Evolutionary conservation across 2,888 invertebrate genomes (phyloP), one percentile per base, ranked within the genome.

Genomic region (Drosophila parthenogenetica): DNA sequence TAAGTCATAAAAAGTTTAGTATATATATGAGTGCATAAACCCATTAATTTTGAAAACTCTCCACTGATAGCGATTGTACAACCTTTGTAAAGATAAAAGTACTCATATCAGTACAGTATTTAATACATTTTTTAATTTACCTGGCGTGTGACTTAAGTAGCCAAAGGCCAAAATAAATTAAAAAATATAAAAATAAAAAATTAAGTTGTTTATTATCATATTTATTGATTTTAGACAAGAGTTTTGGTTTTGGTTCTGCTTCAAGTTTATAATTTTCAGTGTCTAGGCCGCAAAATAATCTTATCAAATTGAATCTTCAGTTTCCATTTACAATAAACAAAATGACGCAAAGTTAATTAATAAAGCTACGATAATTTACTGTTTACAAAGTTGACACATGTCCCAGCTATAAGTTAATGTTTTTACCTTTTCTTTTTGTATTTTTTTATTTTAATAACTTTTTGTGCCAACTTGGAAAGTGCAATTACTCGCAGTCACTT

Each of bases 41-140:
- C 37, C 46, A 65, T 63, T 45, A 10, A 62, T 14, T 66, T 58
- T 42, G 51, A n/a, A 22, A 32, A 16, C 16, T 37, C 11, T 58
- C 42, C 11, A 46, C 7, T 17, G 43, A 49, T 54, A 35, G n/a
- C 32, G 17, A 16, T 16, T 3, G 1, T 16, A 3, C 17, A 35
- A 17, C 13, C 35, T n/a, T 42, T 54, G 37, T 42, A 19, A 54
- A 50, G 54, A 73, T 74, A 69, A 42, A 58, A 51, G 50, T 17
- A 3, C 22, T n/a, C 39, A 5, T 79, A 79, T 85, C 79, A 54
- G 35, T 59, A 69, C 29, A 64, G 22, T 5, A 57, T 48, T 74
- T 62, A 84, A 79, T 48, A 49, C 74, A 77, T 65, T 71, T 76
- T 82, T 85, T 57, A 66, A 75, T 76, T 75, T 67, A 29, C 45